Evolutionary conservation across 2,797 vertebrate species (phyloP).

Genomic region (Loris lydekkerianus): DNA sequence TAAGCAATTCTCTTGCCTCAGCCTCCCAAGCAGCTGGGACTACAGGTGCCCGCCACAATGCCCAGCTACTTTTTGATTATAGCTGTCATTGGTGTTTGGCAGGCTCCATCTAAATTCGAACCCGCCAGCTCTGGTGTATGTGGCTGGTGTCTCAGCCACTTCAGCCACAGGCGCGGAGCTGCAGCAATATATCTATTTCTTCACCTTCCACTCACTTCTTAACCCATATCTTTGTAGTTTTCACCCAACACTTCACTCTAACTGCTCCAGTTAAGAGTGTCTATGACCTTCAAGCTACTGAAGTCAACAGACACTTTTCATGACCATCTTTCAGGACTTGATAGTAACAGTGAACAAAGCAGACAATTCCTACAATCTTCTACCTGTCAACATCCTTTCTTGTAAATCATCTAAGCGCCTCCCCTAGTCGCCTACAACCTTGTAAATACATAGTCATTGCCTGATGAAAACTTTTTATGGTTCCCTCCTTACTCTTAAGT

Average conservation of each 20-base stretch:
- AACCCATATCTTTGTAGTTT: not conserved
- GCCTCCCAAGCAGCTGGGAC: no score
- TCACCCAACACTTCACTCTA: not conserved
- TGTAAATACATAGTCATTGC: not conserved
- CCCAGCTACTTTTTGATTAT: no score
- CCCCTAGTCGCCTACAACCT: not conserved
- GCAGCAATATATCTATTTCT: not conserved
- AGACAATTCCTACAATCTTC: not conserved
- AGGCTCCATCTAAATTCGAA: no score
- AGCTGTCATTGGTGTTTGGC: no score
- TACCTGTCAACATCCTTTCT: not conserved
- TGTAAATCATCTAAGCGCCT: not conserved
- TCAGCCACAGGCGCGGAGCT: no score
- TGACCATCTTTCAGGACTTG: not conserved
- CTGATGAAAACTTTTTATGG: not conserved
- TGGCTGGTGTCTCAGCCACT: no score
- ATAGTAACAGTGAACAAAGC: not conserved
- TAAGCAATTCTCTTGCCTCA: no score
- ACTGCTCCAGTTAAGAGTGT: not conserved
- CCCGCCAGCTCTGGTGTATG: no score
- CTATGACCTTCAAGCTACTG: not conserved
- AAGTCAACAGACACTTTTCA: not conserved
- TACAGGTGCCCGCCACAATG: no score
- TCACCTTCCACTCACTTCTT: not conserved
- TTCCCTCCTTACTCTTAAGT: not conserved